phyloP scores from a whole-genome alignment of 2,888 invertebrate genomes.

The Orthosia gracilis region DNA sequence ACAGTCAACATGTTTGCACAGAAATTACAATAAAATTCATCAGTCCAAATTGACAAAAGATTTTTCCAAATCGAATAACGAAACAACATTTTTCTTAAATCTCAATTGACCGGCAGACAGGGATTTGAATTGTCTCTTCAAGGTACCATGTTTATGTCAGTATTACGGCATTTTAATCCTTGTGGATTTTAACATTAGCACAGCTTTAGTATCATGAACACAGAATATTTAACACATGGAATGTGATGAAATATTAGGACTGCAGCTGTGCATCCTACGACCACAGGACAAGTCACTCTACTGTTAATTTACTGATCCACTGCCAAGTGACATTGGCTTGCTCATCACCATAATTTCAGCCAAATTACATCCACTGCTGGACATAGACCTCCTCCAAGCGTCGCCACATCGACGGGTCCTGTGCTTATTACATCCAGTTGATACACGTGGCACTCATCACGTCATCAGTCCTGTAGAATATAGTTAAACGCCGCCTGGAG shows the following conservation, averaged over 20 bases:
- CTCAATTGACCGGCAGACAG: neutral
- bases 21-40: too few species aligned
- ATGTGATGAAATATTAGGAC: neutral
- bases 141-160: too few species aligned
- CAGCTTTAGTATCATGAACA: neutral
- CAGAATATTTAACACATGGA: conserved; percentile 9
- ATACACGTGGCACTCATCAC: too few species aligned
- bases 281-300: too few species aligned
- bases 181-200: conserved; percentile 4
- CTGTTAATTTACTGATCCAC: neutral
- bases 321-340: neutral
- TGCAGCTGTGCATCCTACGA: neutral
- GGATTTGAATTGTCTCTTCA: neutral
- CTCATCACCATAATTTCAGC: neutral
- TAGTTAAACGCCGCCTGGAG: too few species aligned
- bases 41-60: too few species aligned
- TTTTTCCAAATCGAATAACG: neutral
- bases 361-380: neutral
- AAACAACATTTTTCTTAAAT: neutral
- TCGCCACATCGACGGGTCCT: neutral
- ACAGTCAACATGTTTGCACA: neutral
- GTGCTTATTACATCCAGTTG: neutral
- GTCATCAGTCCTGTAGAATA: too few species aligned
- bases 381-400: neutral
- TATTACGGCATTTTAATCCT: conserved; percentile 3